Conservation (phyloP, 2,797 vertebrate species). For the Pseudochirops cupreus region DNA sequence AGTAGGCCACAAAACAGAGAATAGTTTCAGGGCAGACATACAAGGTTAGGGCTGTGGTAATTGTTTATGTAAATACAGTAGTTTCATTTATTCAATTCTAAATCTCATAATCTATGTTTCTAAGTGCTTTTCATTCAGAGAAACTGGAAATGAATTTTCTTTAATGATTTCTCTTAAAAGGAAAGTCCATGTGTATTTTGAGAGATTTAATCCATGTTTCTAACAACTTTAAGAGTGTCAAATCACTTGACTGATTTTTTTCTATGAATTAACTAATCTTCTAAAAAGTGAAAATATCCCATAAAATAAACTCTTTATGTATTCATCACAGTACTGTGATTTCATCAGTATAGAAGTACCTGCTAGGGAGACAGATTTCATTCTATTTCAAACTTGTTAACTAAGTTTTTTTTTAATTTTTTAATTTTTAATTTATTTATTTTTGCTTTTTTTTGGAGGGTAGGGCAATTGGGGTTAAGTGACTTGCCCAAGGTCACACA, state of each 20-base stretch:
- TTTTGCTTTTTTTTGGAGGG: too few species aligned
- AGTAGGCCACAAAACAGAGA: slow-evolving; percentile 13
- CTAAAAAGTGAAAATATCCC: background rate
- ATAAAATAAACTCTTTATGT: background rate
- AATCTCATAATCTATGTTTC: background rate
- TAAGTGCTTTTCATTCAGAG: background rate
- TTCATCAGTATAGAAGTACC: background rate
- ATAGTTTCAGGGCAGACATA: slow-evolving; percentile 2
- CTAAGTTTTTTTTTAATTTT: background rate
- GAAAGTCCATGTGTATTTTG: background rate
- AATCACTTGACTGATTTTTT: background rate
- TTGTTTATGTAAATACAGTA: slow-evolving; percentile 1
- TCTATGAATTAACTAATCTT: background rate
- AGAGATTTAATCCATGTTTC: background rate
- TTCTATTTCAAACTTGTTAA: background rate
- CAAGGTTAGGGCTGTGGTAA: slow-evolving; percentile 6
- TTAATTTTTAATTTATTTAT: too few species aligned
- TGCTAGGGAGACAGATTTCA: background rate
- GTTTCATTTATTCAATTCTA: background rate
- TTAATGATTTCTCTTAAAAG: background rate
- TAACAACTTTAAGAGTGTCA: background rate
- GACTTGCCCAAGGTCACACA: too few species aligned
- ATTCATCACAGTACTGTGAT: background rate
- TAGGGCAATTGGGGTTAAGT: too few species aligned
- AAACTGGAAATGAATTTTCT: background rate